A percentile compares a stretch with the other conserved stretches of the same genome.
phyloP scores from a whole-genome alignment of 2,888 invertebrate species.

The Operophtera brumata region DNA sequence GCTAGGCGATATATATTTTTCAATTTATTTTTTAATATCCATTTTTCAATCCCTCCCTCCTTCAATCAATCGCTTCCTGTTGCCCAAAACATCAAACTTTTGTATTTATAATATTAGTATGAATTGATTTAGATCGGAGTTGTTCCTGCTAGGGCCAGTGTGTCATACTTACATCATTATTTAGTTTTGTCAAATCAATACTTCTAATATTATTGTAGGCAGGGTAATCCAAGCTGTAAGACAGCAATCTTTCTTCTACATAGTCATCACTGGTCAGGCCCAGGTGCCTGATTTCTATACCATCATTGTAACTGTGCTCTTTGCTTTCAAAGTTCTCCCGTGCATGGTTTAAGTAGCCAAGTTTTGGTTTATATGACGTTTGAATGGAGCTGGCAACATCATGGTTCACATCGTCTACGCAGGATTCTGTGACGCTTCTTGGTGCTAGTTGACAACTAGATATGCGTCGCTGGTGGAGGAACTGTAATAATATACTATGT shows the following conservation, averaged over 20 bases:
- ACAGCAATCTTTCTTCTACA: constrained; percentile 54
- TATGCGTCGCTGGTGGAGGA: constrained; percentile 63
- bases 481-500: constrained; percentile 49
- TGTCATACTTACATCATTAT: constrained; percentile 55
- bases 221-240: constrained; percentile 41
- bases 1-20: too few relatives aligned
- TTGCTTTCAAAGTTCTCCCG: constrained; percentile 34
- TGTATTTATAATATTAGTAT: too few relatives aligned
- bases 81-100: too few relatives aligned
- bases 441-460: constrained; percentile 65
- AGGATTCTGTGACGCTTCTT: constrained; percentile 50
- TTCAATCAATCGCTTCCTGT: too few relatives aligned
- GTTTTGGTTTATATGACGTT: constrained; percentile 30
- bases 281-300: constrained; percentile 50
- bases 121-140: not conserved
- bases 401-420: constrained; percentile 55
- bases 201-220: constrained; percentile 53
- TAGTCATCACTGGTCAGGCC: constrained; percentile 67
- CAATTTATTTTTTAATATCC: too few relatives aligned
- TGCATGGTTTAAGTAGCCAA: constrained; percentile 30
- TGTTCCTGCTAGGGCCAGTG: too few relatives aligned
- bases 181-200: constrained; percentile 61
- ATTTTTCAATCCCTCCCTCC: too few relatives aligned
- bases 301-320: constrained; percentile 42
- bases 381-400: constrained; percentile 41